These are phyloP conservation scores for Heterochromis multidens DNA, from an alignment of 2,113 vertebrate species.

Conservation along the genomic window DNA sequence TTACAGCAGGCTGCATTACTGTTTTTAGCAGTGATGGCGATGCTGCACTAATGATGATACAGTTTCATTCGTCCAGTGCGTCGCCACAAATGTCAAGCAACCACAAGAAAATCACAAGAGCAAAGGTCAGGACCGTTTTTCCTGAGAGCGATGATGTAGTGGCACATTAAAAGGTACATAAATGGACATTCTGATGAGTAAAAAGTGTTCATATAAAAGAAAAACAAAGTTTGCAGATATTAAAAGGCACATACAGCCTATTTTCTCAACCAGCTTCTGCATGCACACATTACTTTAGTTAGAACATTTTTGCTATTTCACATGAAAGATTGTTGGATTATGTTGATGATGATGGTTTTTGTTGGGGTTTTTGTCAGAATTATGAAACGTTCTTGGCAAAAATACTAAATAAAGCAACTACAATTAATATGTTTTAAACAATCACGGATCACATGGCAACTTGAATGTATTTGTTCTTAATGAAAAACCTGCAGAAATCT, in stretches of 20 bases:
- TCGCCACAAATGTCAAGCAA: background rate
- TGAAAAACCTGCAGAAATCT: background rate
- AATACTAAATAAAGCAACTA: background rate
- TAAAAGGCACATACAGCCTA: background rate
- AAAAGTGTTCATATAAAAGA: background rate
- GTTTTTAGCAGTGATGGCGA: background rate
- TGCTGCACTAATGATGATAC: background rate
- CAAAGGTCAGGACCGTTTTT: conserved; percentile 33
- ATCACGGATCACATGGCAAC: background rate
- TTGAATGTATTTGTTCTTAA: background rate
- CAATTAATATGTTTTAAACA: background rate
- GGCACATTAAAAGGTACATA: background rate
- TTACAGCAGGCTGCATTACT: background rate
- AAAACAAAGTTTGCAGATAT: background rate
- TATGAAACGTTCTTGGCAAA: background rate
- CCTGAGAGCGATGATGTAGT: background rate
- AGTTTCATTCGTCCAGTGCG: background rate
- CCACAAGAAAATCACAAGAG: conserved; percentile 17
- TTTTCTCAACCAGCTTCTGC: background rate
- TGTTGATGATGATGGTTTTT: background rate
- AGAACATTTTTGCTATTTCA: background rate
- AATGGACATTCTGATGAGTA: background rate
- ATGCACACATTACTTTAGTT: background rate
- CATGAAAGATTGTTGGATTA: background rate
- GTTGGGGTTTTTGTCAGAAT: background rate